Conservation (phyloP, 2,113 vertebrate species). For the Trematocara stigmaticum region DNA sequence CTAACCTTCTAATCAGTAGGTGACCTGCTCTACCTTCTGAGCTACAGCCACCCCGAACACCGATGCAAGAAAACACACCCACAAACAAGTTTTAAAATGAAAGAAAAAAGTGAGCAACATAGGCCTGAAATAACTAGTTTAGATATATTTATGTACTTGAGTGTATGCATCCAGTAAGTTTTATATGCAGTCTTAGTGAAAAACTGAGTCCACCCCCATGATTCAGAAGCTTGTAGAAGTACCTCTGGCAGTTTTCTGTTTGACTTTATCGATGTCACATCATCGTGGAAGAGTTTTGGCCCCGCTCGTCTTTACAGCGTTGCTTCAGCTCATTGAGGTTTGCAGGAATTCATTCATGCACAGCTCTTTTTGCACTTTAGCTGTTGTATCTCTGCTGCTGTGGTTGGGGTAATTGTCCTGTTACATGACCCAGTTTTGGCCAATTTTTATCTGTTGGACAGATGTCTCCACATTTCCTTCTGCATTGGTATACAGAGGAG, state of each 20-base stretch:
- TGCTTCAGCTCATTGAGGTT: neutral
- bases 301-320: neutral
- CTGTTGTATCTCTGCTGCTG: fast-evolving
- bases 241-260: neutral
- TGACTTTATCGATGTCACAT: neutral
- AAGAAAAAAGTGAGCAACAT: neutral
- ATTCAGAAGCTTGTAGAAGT: neutral
- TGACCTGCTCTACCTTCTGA: too few relatives aligned
- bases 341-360: neutral
- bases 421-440: neutral
- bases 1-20: too few relatives aligned
- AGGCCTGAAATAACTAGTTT: fast-evolving
- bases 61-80: neutral
- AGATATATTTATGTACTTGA: neutral
- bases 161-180: neutral
- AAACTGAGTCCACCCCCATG: neutral
- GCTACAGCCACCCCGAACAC: neutral
- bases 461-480: neutral
- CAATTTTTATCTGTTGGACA: neutral
- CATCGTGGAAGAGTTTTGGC: neutral
- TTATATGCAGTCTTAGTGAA: neutral
- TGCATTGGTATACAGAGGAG: neutral
- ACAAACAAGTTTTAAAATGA: neutral
- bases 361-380: neutral
- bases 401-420: neutral